A percentile compares a stretch with the other conserved stretches of the same genome.
phyloP scores from a whole-genome alignment of 1,140 invertebrate species.

The Semibalanus balanoides region DNA sequence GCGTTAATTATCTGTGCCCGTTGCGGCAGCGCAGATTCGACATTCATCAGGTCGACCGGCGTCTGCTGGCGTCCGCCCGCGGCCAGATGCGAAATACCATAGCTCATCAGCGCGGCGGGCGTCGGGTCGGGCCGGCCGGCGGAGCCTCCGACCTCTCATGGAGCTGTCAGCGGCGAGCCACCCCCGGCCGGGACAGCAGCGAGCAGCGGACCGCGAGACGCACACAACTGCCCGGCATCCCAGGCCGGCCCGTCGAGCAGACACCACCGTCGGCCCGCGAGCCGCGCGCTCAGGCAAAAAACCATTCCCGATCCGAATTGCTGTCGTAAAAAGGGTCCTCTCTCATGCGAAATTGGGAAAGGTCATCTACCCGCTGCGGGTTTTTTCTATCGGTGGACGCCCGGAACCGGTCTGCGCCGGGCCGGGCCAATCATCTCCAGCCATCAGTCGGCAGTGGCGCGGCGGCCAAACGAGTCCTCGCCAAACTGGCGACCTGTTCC shows the following conservation, averaged over 20 bases:
- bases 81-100: background rate
- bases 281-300: background rate
- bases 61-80: no score
- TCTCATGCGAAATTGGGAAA: slow-evolving; percentile 2
- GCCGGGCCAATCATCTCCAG: background rate
- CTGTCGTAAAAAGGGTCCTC: background rate
- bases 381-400: background rate
- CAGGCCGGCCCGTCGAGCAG: no score
- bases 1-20: background rate
- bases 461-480: background rate
- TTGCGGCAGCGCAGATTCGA: background rate
- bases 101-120: background rate
- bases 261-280: background rate
- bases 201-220: no score
- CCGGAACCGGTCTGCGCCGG: background rate
- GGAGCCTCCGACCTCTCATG: background rate
- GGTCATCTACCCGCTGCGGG: background rate
- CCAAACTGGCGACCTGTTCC: background rate
- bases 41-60: background rate
- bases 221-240: background rate
- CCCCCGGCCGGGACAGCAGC: no score
- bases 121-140: background rate
- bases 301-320: background rate
- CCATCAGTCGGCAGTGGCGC: background rate
- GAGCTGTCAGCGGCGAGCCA: background rate